A percentile compares a stretch with the other conserved stretches of the same genome.
Evolutionary conservation across 2,113 vertebrate genomes (phyloP).

Genomic region (Polyodon spathula): DNA sequence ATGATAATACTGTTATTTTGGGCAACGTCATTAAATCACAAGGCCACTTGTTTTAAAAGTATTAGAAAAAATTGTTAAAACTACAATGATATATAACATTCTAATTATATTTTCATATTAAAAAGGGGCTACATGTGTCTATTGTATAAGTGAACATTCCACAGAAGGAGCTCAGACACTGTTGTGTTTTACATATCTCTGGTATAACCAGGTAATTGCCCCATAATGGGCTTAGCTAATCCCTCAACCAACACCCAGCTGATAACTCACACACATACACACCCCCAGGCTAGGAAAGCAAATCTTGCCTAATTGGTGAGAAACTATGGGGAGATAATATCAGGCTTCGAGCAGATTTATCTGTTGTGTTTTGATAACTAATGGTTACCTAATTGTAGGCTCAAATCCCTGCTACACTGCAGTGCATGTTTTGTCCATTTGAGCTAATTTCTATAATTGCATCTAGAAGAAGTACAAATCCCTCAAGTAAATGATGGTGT

Average conservation of each 20-base stretch:
- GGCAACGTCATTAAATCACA: too few species aligned
- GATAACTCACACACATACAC: conserved; percentile 23
- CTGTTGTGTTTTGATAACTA: conserved; percentile 56
- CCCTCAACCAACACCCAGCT: conserved; percentile 30
- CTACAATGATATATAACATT: too few species aligned
- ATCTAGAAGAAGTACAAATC: conserved; percentile 27
- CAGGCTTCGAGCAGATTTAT: conserved; percentile 45
- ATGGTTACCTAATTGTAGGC: conserved; percentile 57
- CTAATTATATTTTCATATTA: too few species aligned
- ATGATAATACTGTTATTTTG: too few species aligned
- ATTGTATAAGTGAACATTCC: too few species aligned
- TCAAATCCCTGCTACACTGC: conserved; percentile 36
- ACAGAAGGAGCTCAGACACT: too few species aligned
- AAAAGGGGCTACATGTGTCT: too few species aligned
- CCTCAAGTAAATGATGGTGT: conserved; percentile 23
- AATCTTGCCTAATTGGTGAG: conserved; percentile 57
- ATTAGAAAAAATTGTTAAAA: too few species aligned
- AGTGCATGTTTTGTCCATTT: conserved; percentile 19
- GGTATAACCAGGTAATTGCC: conserved; percentile 19
- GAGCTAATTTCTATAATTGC: conserved; percentile 25
- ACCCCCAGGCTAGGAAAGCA: conserved; percentile 35
- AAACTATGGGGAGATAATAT: conserved; percentile 52
- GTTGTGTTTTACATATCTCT: conserved; percentile 9
- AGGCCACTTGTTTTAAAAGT: too few species aligned
- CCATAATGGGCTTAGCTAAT: conserved; percentile 30